These are phyloP conservation scores for Rhamnusium bicolor DNA, from an alignment of 2,888 invertebrate genomes.

Conservation along the genomic window DNA sequence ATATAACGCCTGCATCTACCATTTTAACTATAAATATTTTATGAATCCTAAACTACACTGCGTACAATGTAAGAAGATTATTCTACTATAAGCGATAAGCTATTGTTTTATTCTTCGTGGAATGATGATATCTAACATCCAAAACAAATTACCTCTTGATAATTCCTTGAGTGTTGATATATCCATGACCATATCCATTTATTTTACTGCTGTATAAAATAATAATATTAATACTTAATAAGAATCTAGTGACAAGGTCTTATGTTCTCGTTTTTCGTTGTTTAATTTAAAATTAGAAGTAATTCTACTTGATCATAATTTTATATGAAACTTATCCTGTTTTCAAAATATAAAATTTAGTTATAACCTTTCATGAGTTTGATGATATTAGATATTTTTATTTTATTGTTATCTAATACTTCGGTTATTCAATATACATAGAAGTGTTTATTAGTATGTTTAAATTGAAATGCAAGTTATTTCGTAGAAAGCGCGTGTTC, in stretches of 20 bases:
- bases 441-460: too few species aligned
- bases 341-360: too few species aligned
- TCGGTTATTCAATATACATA: too few species aligned
- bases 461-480: too few species aligned
- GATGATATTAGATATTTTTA: too few species aligned
- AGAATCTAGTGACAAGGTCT: background rate
- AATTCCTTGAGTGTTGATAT: background rate
- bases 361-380: too few species aligned
- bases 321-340: too few species aligned
- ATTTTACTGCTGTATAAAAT: background rate
- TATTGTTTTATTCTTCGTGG: background rate
- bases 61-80: background rate
- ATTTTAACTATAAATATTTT: background rate
- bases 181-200: background rate
- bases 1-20: too few species aligned
- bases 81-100: background rate
- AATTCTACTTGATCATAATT: too few species aligned
- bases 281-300: too few species aligned
- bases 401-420: too few species aligned
- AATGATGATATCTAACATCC: background rate
- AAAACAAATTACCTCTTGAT: background rate
- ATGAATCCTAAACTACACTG: background rate
- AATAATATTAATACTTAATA: background rate
- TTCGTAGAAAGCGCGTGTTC: too few species aligned
- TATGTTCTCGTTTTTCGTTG: background rate